These are phyloP conservation scores for Rugalucina vietnamica DNA, from an alignment of 2,888 invertebrate genomes.

Conservation along the genomic window DNA sequence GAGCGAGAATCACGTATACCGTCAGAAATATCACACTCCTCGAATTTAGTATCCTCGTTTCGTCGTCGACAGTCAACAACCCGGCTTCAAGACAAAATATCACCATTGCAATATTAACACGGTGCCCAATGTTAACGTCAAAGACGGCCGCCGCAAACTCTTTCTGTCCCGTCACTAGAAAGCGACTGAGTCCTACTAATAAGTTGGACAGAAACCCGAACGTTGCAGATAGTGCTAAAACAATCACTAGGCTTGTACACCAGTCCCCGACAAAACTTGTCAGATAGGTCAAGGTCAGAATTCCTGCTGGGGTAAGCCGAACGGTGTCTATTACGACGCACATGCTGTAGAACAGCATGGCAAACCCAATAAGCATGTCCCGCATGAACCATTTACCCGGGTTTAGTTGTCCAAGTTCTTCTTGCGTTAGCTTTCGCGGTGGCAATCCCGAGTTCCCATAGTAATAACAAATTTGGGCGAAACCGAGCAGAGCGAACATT, in stretches of 20 bases:
- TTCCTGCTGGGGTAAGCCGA: background rate
- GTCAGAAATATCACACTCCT: background rate
- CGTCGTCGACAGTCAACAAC: background rate
- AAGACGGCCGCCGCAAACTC: background rate
- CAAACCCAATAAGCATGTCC: background rate
- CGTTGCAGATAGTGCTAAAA: background rate
- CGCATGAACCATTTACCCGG: background rate
- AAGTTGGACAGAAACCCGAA: background rate
- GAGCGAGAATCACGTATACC: background rate
- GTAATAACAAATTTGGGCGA: background rate
- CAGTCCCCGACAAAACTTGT: background rate
- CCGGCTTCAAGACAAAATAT: background rate
- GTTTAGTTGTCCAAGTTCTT: background rate
- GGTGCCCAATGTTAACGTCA: background rate
- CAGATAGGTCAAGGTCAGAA: background rate
- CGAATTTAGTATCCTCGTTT: background rate
- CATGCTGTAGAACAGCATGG: background rate
- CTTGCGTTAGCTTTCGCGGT: background rate
- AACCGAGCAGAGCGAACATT: background rate
- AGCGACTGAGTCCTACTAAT: background rate
- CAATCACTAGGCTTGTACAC: background rate
- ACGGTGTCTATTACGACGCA: background rate
- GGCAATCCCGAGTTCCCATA: background rate
- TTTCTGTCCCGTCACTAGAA: background rate
- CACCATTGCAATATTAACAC: background rate